Conservation (phyloP, 1,140 invertebrate species). For the Caenorhabditis brenneri region DNA sequence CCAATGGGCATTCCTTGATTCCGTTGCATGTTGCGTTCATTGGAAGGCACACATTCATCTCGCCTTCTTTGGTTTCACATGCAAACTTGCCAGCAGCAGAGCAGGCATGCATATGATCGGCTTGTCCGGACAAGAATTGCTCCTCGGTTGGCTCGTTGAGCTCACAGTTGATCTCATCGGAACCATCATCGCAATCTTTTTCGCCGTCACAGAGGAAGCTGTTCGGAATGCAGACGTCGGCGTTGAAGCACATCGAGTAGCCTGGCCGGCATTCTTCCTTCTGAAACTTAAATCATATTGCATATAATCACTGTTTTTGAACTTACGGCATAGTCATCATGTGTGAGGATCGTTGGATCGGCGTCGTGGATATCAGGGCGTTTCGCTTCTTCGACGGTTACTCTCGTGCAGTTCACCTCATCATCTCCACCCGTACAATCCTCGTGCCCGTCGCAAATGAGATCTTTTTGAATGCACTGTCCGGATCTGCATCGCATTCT, state of each 20-base stretch:
- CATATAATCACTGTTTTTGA: background rate
- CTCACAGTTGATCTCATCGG: conserved; percentile 32
- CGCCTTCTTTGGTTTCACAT: background rate
- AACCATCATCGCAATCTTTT: conserved; percentile 42
- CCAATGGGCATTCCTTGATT: conserved; percentile 40
- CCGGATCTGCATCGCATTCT: background rate
- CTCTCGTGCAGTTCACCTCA: conserved; percentile 35
- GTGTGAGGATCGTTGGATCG: background rate
- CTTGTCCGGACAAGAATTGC: background rate
- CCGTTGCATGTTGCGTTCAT: conserved; percentile 46
- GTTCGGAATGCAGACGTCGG: conserved; percentile 42
- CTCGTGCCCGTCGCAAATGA: conserved; percentile 8
- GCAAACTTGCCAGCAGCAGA: conserved; percentile 2
- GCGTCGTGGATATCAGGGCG: background rate
- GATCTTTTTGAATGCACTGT: background rate
- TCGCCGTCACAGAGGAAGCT: conserved; percentile 46
- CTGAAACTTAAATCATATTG: background rate
- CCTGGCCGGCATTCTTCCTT: background rate
- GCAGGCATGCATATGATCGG: background rate
- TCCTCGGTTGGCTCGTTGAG: background rate
- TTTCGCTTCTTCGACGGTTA: background rate
- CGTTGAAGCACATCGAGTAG: background rate
- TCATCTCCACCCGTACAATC: conserved; percentile 50
- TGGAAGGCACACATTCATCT: background rate
- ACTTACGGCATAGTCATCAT: background rate